A percentile compares a stretch with the other conserved stretches of the same genome.
Conservation (phyloP, 1,140 invertebrate species). For the Dinoponera quadriceps region DNA sequence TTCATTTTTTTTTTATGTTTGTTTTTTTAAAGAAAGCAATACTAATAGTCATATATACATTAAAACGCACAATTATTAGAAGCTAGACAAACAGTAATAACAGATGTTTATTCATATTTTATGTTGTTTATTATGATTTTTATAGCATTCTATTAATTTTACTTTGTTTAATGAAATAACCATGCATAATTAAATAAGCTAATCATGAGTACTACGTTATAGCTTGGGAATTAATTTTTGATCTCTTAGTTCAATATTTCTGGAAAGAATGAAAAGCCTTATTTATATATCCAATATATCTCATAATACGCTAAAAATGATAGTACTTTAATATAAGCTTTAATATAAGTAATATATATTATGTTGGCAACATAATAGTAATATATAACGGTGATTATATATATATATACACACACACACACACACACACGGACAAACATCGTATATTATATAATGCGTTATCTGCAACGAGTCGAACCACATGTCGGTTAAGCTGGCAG, state of each 20-base stretch:
- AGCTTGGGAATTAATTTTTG: conserved; percentile 27
- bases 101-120: conserved; percentile 19
- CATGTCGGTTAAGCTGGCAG: too few species aligned
- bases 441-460: too few species aligned
- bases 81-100: conserved; percentile 6
- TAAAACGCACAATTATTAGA: conserved; percentile 1
- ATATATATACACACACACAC: background rate
- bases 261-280: background rate
- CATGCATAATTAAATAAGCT: background rate
- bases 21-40: conserved; percentile 3
- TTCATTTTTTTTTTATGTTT: conserved; percentile 9
- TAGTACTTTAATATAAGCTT: conserved; percentile 2
- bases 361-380: background rate
- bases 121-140: conserved; percentile 59
- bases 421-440: too few species aligned
- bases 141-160: conserved; percentile 41
- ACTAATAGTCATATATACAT: background rate
- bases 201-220: conserved; percentile 2
- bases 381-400: background rate
- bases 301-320: background rate
- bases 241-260: conserved; percentile 19
- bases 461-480: too few species aligned
- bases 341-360: conserved; percentile 11
- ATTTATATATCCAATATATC: background rate
- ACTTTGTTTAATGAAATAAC: conserved; percentile 31